Evolutionary conservation across 2,113 vertebrate genomes (phyloP), one percentile per base, ranked within the genome.

Genomic region (Phycodurus eques): DNA sequence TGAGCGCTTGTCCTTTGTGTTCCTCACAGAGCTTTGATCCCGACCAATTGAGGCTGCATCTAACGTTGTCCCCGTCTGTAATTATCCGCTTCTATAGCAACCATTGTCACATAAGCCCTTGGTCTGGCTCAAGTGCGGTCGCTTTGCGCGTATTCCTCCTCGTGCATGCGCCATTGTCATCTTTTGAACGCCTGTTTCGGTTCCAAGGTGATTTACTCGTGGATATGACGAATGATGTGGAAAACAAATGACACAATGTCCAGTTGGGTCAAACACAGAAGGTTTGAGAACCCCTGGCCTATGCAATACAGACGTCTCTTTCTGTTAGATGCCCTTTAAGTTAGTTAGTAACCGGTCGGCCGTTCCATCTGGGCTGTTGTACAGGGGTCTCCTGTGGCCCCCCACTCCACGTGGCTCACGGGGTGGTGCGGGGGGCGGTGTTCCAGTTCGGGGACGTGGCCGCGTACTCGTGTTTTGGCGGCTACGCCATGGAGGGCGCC

Each of bases 371-470:
- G 88, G 87, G 87, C 86, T 88, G 92, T 89, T 88, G 79, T 88
- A 19, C 88, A 98, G 97, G 95, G 93, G 96, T 98, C 76, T 97
- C 95, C 77, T 99, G 97, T 3, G 94, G 96, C 64, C 94, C 93
- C 59, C 96, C 96, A 59, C 82, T 91, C 85, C 93, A 94, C 0
- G 87, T 94, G 63, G 91, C 94, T 88, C 95, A 99, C 54, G 96
- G 95, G 53, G 93, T 98, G 88, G 89, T 92, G 77, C 94, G 93
- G 88, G 96, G 97, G 67, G 82, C 92, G 0, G 92, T 92, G 89
- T 96, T 97, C 88, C 96, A 96, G 76, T 96, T 95, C 51, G 96
- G 97, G 83, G 98, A 98, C 86, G 88, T 96, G 92, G 87, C 95
- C 70, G 95, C 90, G 79, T 99, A 98, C 85, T 96, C 97, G 0